A percentile compares a stretch with the other conserved stretches of the same genome.
These are phyloP conservation scores for Centruroides sculpturatus DNA, from an alignment of 1,140 invertebrate genomes.

Conservation along the genomic window DNA sequence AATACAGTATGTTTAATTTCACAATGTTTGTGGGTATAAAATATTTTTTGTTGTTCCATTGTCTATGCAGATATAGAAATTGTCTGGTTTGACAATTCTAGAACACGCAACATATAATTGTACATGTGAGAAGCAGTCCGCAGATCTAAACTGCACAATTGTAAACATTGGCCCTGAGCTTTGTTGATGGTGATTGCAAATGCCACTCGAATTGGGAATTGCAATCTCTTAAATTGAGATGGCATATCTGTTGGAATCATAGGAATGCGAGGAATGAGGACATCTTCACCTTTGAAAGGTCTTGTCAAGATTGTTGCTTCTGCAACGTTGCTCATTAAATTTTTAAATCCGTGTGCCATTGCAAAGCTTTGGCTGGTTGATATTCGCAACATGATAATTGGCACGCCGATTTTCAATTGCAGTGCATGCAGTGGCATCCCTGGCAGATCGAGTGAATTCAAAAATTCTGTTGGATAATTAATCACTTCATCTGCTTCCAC, in stretches of 20 bases:
- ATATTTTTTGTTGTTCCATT: neutral
- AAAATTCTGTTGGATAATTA: no score
- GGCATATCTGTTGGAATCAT: slow-evolving; percentile 8
- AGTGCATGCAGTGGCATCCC: slow-evolving; percentile 24
- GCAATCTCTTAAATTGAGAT: slow-evolving; percentile 29
- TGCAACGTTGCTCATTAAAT: slow-evolving; percentile 3
- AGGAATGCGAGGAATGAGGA: slow-evolving; percentile 4
- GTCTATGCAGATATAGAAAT: neutral
- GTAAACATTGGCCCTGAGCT: no score
- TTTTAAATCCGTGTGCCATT: slow-evolving; percentile 24
- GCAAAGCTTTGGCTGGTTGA: slow-evolving; percentile 11
- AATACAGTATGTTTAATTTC: no score
- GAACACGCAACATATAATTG: neutral
- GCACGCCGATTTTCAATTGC: slow-evolving; percentile 15
- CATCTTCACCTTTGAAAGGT: neutral
- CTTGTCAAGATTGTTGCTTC: neutral
- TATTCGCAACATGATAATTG: slow-evolving; percentile 13
- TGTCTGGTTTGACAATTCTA: neutral
- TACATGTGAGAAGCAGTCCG: no score
- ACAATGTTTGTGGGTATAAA: neutral
- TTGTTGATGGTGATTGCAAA: slow-evolving; percentile 38
- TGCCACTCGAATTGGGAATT: slow-evolving; percentile 34
- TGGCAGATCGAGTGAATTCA: slow-evolving; percentile 16
- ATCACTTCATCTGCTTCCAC: slow-evolving; percentile 6
- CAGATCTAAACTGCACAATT: no score